Conservation (phyloP, 2,113 vertebrate genomes). For the Fulica atra region DNA sequence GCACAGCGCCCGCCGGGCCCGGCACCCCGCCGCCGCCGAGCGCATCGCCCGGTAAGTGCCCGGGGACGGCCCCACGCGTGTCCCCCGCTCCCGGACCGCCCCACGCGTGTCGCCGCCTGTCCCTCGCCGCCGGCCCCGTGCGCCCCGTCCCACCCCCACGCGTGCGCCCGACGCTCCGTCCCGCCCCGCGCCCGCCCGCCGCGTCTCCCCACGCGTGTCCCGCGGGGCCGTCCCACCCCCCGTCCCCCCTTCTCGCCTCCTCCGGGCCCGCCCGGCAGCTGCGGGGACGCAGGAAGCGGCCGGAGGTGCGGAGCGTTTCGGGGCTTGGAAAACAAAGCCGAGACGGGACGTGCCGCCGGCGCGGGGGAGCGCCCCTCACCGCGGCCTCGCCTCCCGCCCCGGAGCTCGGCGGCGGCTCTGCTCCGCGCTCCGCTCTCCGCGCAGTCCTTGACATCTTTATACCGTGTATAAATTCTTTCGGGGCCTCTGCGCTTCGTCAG, state of each 20-base stretch:
- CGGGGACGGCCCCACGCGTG: background rate
- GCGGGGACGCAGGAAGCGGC: background rate
- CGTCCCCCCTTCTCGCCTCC: background rate
- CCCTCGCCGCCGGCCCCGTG: background rate
- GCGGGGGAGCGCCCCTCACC: background rate
- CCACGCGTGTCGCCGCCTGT: background rate
- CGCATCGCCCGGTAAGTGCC: background rate
- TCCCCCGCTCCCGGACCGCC: background rate
- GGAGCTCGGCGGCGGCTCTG: background rate
- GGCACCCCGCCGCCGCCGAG: background rate
- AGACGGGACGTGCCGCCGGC: background rate
- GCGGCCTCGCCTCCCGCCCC: background rate
- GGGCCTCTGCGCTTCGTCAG: conserved; percentile 74
- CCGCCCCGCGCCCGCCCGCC: background rate
- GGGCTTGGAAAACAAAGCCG: background rate
- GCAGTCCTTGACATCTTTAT: conserved; percentile 69
- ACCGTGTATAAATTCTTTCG: conserved; percentile 68
- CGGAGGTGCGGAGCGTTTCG: background rate
- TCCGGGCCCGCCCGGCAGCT: background rate
- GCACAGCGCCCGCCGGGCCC: conserved; percentile 54
- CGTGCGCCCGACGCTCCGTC: background rate
- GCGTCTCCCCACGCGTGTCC: background rate
- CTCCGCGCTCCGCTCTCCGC: background rate
- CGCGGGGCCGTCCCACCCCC: background rate
- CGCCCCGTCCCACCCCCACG: background rate